phyloP scores from a whole-genome alignment of 2,797 vertebrate genomes.

The Anguilla marmorata region DNA sequence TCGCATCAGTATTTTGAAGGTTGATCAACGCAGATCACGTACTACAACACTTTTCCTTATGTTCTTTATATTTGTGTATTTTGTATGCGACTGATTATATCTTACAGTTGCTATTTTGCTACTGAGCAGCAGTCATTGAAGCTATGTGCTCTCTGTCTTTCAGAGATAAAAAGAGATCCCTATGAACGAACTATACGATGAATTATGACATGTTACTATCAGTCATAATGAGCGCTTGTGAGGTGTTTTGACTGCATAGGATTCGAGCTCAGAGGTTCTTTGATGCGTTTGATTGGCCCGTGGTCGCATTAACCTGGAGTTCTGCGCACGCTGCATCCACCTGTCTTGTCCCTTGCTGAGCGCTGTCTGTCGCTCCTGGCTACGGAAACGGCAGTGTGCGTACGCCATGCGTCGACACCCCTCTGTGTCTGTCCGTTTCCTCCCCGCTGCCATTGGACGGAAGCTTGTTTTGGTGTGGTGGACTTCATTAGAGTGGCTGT shows the following conservation, averaged over 20 bases:
- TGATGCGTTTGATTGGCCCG: background rate
- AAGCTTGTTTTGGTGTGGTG: background rate
- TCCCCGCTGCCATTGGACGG: background rate
- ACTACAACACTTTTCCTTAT: background rate
- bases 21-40: background rate
- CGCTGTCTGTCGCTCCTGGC: constrained; percentile 11
- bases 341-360: background rate
- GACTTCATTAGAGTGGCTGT: background rate
- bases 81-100: background rate
- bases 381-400: background rate
- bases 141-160: background rate
- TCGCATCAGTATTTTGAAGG: background rate
- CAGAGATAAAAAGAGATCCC: background rate
- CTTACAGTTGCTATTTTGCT: background rate
- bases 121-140: background rate
- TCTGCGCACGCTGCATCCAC: background rate
- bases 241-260: background rate
- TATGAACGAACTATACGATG: background rate
- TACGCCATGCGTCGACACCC: background rate
- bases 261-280: background rate
- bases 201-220: background rate
- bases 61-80: background rate
- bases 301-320: background rate
- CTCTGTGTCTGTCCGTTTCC: background rate
- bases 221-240: background rate